A percentile compares a stretch with the other conserved stretches of the same genome.
Evolutionary conservation across 92 coral and sea anemone species (phyloP).

Genomic region (Zoanthus sansibaricus): DNA sequence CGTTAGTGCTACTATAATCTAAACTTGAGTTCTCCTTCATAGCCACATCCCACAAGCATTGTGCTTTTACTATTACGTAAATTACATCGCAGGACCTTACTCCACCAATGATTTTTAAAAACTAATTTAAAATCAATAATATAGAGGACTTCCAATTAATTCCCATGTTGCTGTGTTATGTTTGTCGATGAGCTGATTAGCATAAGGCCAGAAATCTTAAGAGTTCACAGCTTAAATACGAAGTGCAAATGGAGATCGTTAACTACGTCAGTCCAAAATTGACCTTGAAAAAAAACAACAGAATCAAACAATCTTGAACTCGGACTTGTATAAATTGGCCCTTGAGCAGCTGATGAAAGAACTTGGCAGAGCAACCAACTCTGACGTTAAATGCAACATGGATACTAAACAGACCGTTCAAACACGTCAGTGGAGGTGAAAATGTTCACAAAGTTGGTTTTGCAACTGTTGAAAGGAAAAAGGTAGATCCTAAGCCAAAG

Average conservation of each 20-base stretch:
- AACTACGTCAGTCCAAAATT: background rate
- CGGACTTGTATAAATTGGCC: slow-evolving; percentile 25
- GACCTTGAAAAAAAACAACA: slow-evolving; percentile 14
- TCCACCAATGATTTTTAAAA: slow-evolving; percentile 14
- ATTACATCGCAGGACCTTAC: background rate
- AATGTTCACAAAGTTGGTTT: background rate
- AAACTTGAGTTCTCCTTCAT: too few species aligned
- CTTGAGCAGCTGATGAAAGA: slow-evolving; percentile 37
- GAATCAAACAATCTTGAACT: background rate
- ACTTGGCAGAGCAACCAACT: slow-evolving; percentile 13
- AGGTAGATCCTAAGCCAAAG: background rate
- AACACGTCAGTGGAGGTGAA: background rate
- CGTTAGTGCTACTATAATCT: too few species aligned
- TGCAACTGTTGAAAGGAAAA: slow-evolving; percentile 14
- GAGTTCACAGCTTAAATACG: slow-evolving; percentile 1
- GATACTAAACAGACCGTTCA: background rate
- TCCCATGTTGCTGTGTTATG: slow-evolving; percentile 8
- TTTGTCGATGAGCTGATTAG: background rate
- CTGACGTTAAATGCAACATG: background rate
- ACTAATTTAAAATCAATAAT: slow-evolving; percentile 20
- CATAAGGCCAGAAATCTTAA: slow-evolving; percentile 10
- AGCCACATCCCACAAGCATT: too few species aligned
- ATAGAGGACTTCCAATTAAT: background rate
- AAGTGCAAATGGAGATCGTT: slow-evolving; percentile 6
- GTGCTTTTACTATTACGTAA: too few species aligned